Conservation (phyloP, 2,888 invertebrate genomes). For the Zonitis immaculata region DNA sequence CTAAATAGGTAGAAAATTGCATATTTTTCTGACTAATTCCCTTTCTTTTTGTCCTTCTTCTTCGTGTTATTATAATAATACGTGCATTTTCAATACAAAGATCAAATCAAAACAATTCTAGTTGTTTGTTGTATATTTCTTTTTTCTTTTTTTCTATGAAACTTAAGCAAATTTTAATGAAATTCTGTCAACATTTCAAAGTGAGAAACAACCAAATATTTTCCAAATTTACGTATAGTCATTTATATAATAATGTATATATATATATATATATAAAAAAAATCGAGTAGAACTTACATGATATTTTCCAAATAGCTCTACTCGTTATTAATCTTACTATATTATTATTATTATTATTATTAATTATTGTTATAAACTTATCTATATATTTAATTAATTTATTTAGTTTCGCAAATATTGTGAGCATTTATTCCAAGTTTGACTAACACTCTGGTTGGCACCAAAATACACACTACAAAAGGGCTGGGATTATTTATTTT, state of each 20-base stretch:
- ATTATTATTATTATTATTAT: too few species aligned
- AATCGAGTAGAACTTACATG: background rate
- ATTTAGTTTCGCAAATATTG: background rate
- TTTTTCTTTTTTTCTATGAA: too few species aligned
- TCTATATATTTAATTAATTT: background rate
- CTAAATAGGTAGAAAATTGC: slow-evolving; percentile 15
- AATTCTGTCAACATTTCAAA: too few species aligned
- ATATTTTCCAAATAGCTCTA: background rate
- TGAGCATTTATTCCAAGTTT: background rate
- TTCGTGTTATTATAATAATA: slow-evolving; percentile 11
- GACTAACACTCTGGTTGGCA: background rate
- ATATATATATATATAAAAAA: background rate
- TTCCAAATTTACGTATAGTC: background rate
- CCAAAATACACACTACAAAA: background rate
- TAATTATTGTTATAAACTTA: slow-evolving; percentile 1
- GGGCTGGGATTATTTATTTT: background rate
- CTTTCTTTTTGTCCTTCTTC: background rate
- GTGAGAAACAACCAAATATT: slow-evolving; percentile 7
- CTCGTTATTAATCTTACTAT: background rate
- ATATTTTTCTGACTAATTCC: slow-evolving; percentile 11
- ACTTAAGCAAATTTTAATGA: too few species aligned
- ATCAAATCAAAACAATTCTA: background rate
- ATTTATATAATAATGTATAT: too few species aligned
- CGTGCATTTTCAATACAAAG: background rate
- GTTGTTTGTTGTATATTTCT: background rate